Base-by-base conservation (phyloP, 2,797 vertebrate genomes). In the Malacoraja senta region DNA sequence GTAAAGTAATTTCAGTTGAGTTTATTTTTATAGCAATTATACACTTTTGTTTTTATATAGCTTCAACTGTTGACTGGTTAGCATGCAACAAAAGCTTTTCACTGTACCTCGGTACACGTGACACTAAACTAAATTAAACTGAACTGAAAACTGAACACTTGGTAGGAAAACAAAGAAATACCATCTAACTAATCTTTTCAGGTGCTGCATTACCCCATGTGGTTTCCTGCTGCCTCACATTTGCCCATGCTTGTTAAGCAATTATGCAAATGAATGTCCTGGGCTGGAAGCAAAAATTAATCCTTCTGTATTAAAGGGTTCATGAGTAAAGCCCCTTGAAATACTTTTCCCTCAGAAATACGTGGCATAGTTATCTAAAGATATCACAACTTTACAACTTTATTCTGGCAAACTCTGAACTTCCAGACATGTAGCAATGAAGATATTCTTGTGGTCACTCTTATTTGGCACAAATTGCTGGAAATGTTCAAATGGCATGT, bases 241-340 rank as follows among this genome's bases (percentile, higher is more conserved):
- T 88, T 88, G 84, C 24, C 84, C 84, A 88, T 65, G 65, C n/a
- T 88, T 88, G 61, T 88, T 88, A 88, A 68, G n/a, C 61, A 88
- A 88, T 35, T 88, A 24, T 88, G 35, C 21, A 9, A 65, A 65
- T 63, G 84, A 63, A 88, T 35, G 84, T 88, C 63, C 84, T 88
- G 61, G 63, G n/a, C 15, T 19, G n/a, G n/a, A 63, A 68, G 61
- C n/a, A 19, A 88, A n/a, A 35, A 88, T 32, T 29, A 35, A 88
- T 68, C 61, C 84, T 88, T 88, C 84, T 88, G 84, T 61, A 32
- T 88, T 65, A 19, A 72, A 63, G 61, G 63, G 61, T 88, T 65
- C n/a, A 35, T 65, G n/a, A 61, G 84, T 88, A 88, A 68, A 88
- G 61, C 61, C 61, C 84, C 84, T 65, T 15, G 68, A 88, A 88